These are phyloP conservation scores for Sebastes diploproa DNA, from an alignment of 2,797 vertebrate genomes.

Conservation along the genomic window DNA sequence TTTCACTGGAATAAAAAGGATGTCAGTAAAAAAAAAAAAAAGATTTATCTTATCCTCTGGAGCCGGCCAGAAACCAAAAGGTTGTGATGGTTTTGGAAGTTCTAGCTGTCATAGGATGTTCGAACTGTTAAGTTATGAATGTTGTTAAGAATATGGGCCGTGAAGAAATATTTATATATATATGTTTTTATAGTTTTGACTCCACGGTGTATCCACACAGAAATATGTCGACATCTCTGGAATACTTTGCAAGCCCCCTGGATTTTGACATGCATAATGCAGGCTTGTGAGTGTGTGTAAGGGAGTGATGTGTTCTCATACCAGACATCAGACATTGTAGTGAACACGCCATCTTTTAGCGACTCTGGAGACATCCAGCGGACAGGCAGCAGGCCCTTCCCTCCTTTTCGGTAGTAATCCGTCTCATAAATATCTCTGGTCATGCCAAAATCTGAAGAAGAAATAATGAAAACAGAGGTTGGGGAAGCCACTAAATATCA, in stretches of 20 bases:
- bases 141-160: constrained; percentile 14
- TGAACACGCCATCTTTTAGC: constrained; percentile 98
- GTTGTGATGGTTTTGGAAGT: constrained; percentile 42
- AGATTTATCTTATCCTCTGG: constrained; percentile 1
- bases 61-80: constrained; percentile 22
- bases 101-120: constrained; percentile 21
- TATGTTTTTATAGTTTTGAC: constrained; percentile 32
- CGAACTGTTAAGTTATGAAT: constrained; percentile 29
- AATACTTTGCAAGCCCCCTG: constrained; percentile 22
- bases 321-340: constrained; percentile 98
- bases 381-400: constrained; percentile 96
- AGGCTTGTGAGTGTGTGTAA: constrained; percentile 12
- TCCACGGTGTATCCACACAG: constrained; percentile 21
- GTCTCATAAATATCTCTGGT: constrained; percentile 99
- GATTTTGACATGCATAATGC: constrained; percentile 35
- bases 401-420: constrained; percentile 98
- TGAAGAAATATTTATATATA: constrained; percentile 22
- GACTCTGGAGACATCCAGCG: constrained; percentile 99
- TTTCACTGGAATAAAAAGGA: constrained; percentile 20
- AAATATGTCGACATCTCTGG: constrained; percentile 36
- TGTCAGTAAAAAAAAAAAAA: not conserved
- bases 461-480: constrained; percentile 50
- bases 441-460: constrained; percentile 94
- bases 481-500: constrained; percentile 49
- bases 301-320: constrained; percentile 74